Base-by-base conservation (phyloP, 2,797 vertebrate genomes). In the Tachyglossus aculeatus region DNA sequence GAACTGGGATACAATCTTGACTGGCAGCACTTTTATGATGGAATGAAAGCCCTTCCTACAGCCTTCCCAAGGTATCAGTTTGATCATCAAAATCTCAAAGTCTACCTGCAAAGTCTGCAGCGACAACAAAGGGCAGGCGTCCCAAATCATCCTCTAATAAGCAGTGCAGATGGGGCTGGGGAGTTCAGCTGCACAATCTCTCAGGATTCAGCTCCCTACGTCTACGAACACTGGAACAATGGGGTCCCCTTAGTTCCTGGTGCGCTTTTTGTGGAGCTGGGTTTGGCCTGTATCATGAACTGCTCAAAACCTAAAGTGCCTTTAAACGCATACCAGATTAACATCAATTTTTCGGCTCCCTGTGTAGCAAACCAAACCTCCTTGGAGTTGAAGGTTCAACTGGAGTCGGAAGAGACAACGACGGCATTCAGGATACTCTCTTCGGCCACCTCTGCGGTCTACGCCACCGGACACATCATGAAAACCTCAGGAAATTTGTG, bases 171-270 rank as follows among this genome's bases (percentile, higher is more conserved):
- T 8, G 64, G 86, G 55, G 76, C 50, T 12, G 81, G 68, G 37
- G 87, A 94, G 48, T 91, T 90, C 15, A 65, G 25, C 9, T 95
- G 89, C 71, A 80, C 81, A 47, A 48, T 96, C 14, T 95, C 95
- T 29, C 25, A 62, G 54, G 78, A 88, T 25, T 81, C 37, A 0
- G 40, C 73, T 1, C 74, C 92, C 0, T 96, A 94, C 80, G 80
- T 97, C 51, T 94, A 92, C 87, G 93, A 97, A 60, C 96, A 98
- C 83, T 95, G 90, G 86, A 93, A 89, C 77, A 94, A 92, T 19
- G 92, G 88, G 1, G 45, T 94, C 37, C 64, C 88, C 39, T 89
- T 97, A 74, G 89, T 94, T 21, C 95, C 95, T 3, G 96, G 94
- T 9, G 85, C 95, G 1, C 87, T 96, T 45, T 95, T 93, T 76